Conservation (phyloP, 2,888 invertebrate species). For the Nemapogon koenigi region DNA sequence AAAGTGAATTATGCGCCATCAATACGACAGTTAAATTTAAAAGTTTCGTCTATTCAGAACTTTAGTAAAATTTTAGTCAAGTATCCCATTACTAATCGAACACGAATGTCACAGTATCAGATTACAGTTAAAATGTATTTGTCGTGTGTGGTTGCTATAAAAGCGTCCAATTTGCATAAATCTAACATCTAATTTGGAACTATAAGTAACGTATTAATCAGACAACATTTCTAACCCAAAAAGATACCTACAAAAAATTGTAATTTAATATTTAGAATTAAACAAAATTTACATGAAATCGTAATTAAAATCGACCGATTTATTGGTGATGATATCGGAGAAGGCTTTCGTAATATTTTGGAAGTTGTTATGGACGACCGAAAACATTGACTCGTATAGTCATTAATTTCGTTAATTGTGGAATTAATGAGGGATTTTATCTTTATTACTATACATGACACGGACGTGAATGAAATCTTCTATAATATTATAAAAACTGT, state of each 20-base stretch:
- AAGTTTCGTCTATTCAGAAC: background rate
- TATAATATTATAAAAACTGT: too few species aligned
- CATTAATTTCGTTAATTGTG: conserved; percentile 25
- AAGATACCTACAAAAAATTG: conserved; percentile 8
- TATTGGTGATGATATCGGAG: conserved; percentile 17
- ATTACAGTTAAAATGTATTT: conserved; percentile 38
- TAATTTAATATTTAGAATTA: conserved; percentile 25
- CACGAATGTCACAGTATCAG: conserved; percentile 36
- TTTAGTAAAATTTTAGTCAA: conserved; percentile 30
- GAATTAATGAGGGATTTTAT: conserved; percentile 29
- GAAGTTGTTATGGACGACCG: conserved; percentile 21
- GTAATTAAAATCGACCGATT: conserved; percentile 37
- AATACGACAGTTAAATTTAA: conserved; percentile 27
- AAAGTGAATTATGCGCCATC: conserved; percentile 32
- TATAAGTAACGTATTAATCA: conserved; percentile 47
- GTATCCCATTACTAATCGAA: conserved; percentile 47
- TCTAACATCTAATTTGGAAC: conserved; percentile 38
- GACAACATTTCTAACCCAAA: conserved; percentile 33
- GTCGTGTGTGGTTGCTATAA: conserved; percentile 48
- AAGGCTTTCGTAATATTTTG: conserved; percentile 25
- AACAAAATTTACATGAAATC: conserved; percentile 34
- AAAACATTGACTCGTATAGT: conserved; percentile 19
- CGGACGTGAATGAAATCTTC: conserved; percentile 21
- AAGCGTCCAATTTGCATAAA: conserved; percentile 45
- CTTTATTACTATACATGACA: conserved; percentile 26